Evolutionary conservation across 2,113 vertebrate genomes (phyloP), one percentile per base, ranked within the genome.

Genomic region (Oryctolagus cuniculus): DNA sequence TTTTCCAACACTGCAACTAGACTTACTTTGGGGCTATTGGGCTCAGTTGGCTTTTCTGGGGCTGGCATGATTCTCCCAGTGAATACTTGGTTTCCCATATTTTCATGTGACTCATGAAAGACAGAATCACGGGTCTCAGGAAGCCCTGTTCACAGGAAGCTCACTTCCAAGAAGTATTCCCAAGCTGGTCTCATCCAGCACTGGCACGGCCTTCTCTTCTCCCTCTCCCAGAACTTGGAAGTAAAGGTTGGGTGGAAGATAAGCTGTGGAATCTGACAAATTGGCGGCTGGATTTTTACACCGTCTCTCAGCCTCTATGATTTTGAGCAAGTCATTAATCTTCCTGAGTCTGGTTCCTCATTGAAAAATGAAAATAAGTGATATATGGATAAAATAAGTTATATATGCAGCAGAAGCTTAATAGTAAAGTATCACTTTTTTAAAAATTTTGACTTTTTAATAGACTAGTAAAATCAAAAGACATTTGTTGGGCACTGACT

Each of bases 331-430:
- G 11, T n/a, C 17, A 63, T 27, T 90, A 31, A 24, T 82, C 73
- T 73, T 84, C 55, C n/a, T 58, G 34, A 72, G 38, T 70, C 74
- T 64, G 72, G 13, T 17, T 80, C 44, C 15, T 90, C 11, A 12
- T 3, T 90, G 17, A 49, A 90, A 94, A 89, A 72, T 73, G 22
- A 79, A 29, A 88, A 58, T 70, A 83, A 67, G 74, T 27, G 3
- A 22, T n/a, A 9, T 49, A 2, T 6, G 4, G 70, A 31, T 51
- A 63, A 77, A 82, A 31, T 34, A 22, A 53, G 36, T 34, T 75
- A 2, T 36, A 13, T 2, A 11, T 7, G 66, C 10, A n/a, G 22
- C 44, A 87, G 34, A 81, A 24, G 22, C 27, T 25, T 51, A 72
- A 55, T 34, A 58, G 55, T 16, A 21, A 53, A 75, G 27, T 9